Percentiles rank a stretch among this genome's conserved stretches.
These are phyloP conservation scores for Embidobia sp. DNA, from an alignment of 2,888 invertebrate species.

Conservation along the genomic window DNA sequence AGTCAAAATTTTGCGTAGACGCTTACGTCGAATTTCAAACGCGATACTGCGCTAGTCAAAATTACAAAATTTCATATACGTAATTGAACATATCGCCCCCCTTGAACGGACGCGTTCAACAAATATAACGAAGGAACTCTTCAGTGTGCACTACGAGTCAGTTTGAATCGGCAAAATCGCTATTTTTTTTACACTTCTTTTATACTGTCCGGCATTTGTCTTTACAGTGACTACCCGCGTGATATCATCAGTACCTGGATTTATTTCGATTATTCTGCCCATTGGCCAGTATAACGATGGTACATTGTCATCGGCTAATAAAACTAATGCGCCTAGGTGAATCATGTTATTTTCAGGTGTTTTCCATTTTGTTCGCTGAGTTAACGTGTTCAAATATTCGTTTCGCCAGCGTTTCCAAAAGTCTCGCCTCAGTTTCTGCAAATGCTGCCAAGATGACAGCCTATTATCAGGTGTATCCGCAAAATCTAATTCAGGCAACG, in stretches of 20 bases:
- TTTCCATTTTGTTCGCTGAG: slow-evolving; percentile 61
- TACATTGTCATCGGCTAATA: not conserved
- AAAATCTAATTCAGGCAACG: not conserved
- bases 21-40: too few species aligned
- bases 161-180: not conserved
- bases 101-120: too few species aligned
- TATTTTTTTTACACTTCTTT: slow-evolving; percentile 4
- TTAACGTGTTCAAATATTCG: slow-evolving; percentile 61
- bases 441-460: not conserved
- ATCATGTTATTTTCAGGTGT: not conserved
- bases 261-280: not conserved
- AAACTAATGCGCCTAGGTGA: not conserved
- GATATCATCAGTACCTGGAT: not conserved
- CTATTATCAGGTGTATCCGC: not conserved
- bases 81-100: too few species aligned
- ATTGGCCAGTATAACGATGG: not conserved
- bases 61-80: too few species aligned
- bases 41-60: too few species aligned
- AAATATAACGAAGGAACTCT: too few species aligned
- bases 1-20: too few species aligned
- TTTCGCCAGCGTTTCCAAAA: slow-evolving; percentile 62
- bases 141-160: too few species aligned
- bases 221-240: not conserved
- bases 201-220: not conserved
- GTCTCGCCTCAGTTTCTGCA: slow-evolving; percentile 29